A percentile compares a stretch with the other conserved stretches of the same genome.
These are phyloP conservation scores for Pseudorhiza aurosa DNA, from an alignment of 30 jellyfish, hydroid and myxozoan genomes.

Conservation along the genomic window DNA sequence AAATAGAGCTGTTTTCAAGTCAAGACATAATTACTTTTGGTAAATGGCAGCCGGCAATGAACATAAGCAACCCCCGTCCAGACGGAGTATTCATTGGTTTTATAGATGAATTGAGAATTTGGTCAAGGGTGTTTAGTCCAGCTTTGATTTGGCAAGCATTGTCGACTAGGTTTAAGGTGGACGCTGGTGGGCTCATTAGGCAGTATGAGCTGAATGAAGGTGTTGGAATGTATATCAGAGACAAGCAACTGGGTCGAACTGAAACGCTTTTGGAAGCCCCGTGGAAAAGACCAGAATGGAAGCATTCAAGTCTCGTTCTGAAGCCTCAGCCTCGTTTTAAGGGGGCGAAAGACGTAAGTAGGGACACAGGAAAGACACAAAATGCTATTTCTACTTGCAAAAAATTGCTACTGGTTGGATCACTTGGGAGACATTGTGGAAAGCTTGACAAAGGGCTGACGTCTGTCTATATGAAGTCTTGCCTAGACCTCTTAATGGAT, in stretches of 20 bases:
- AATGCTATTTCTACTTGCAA: constrained; percentile 20
- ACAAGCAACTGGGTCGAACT: constrained; percentile 4
- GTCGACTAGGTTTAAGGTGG: constrained; percentile 44
- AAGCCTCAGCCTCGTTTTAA: constrained; percentile 39
- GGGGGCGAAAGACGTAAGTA: constrained; percentile 4
- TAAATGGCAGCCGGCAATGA: constrained; percentile 74
- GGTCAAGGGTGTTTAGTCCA: constrained; percentile 66
- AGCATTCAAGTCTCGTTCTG: constrained; percentile 35
- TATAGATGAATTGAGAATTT: constrained; percentile 50
- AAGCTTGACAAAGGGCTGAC: constrained; percentile 7
- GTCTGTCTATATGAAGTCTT: constrained; percentile 33
- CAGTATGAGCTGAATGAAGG: constrained; percentile 40
- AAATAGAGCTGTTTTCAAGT: constrained; percentile 7
- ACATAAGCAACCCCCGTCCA: constrained; percentile 35
- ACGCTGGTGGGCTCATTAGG: constrained; percentile 33
- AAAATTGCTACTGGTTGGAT: constrained; percentile 10
- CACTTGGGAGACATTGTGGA: constrained; percentile 21
- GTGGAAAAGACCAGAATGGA: constrained; percentile 60
- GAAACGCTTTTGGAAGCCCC: constrained; percentile 10
- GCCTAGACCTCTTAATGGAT: constrained; percentile 11
- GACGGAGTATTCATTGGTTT: constrained; percentile 42
- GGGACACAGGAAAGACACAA: constrained; percentile 4
- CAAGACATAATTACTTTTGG: constrained; percentile 39
- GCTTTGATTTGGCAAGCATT: constrained; percentile 60
- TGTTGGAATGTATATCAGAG: constrained; percentile 1